Conservation (phyloP, 1,140 invertebrate genomes). For the Meloidogyne chitwoodi region DNA sequence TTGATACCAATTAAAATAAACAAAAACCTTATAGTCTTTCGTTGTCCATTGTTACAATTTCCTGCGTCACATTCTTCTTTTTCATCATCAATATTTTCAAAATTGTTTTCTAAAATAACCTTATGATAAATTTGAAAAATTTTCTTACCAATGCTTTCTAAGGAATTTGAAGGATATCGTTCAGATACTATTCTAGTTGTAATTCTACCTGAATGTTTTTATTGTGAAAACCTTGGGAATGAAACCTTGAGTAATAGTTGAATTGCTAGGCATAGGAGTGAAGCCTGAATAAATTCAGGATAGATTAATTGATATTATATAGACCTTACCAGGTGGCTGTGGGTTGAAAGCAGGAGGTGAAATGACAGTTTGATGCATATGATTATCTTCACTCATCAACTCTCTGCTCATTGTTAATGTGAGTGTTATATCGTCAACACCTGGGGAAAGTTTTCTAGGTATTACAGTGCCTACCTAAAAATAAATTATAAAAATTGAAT, state of each 20-base stretch:
- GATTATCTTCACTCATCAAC: neutral
- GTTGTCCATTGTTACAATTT: neutral
- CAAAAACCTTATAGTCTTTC: neutral
- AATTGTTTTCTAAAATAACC: neutral
- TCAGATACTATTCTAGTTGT: neutral
- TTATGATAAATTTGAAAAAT: neutral
- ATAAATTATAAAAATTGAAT: neutral
- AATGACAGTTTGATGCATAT: neutral
- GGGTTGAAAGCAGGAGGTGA: slow-evolving; percentile 11
- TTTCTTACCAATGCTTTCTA: neutral
- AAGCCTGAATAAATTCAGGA: neutral
- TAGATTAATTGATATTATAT: neutral
- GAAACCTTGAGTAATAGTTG: neutral
- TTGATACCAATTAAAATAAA: neutral
- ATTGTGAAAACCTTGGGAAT: neutral
- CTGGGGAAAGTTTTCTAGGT: neutral
- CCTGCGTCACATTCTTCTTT: neutral
- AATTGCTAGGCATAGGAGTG: neutral
- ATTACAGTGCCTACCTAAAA: neutral
- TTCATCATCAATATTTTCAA: slow-evolving; percentile 8
- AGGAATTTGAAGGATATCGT: neutral
- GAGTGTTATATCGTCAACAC: neutral
- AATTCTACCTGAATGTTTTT: neutral
- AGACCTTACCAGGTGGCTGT: slow-evolving; percentile 5
- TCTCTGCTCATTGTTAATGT: neutral